Evolutionary conservation across 2,888 invertebrate species (phyloP), one percentile per base, ranked within the genome.

Genomic region (Germaria angustata): DNA sequence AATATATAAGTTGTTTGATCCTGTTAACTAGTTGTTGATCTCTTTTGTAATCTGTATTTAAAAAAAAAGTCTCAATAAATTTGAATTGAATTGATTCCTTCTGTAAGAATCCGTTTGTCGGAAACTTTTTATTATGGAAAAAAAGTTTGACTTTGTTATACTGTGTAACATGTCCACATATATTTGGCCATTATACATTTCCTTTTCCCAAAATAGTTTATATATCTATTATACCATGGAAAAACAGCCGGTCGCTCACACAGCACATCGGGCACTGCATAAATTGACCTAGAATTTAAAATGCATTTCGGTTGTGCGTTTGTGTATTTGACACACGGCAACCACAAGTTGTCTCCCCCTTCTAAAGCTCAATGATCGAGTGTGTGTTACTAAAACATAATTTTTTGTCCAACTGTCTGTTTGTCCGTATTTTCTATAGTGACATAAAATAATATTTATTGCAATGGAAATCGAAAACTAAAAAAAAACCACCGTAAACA

Each of bases 201-300:
- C n/a, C n/a, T n/a, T n/a, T n/a, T n/a, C n/a, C n/a, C n/a, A n/a
- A n/a, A n/a, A n/a, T n/a, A n/a, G n/a, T n/a, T n/a, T n/a, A n/a
- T n/a, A n/a, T n/a, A n/a, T n/a, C n/a, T n/a, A n/a, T n/a, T n/a
- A 32, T 55, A 55, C 24, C 6, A 28, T 28, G 6, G 28, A 28
- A 28, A 28, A 28, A 5, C 28, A 28, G 6, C 28, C 28, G 6
- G 28, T 6, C 28, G 6, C 6, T 28, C 22, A 32, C 1, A 63
- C 28, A 59, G n/a, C 22, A 46, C 5, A 34, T 20, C 17, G 2
- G 9, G 49, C 73, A 68, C 34, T 61, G 17, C 17, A 53, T 44
- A 69, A 24, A 39, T 63, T 77, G 77, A 77, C 77, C 77, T 69
- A 77, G 77, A 77, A 77, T 69, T 63, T 53, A 63, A 53, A 77